Evolutionary conservation across 2,113 vertebrate genomes (phyloP).

Genomic region (Onychostoma macrolepis): DNA sequence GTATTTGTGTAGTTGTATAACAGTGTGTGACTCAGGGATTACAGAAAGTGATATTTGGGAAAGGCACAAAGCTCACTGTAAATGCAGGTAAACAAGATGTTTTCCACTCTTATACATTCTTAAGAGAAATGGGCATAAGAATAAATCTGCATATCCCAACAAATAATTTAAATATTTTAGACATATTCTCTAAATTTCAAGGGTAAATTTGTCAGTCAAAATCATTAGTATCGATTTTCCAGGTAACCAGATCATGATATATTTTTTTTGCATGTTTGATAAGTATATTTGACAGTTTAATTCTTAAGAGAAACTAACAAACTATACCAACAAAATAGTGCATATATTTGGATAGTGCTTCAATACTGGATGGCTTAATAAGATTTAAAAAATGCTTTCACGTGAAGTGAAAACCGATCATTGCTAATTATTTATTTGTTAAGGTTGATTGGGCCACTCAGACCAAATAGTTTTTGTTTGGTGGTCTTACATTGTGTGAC

Average conservation of each 20-base stretch:
- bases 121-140: not conserved
- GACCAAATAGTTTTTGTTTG: conserved; percentile 16
- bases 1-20: not conserved
- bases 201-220: not conserved
- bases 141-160: not conserved
- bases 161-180: not conserved
- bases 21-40: conserved; percentile 47
- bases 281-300: not conserved
- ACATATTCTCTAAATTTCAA: not conserved
- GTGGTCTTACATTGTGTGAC: conserved; percentile 23
- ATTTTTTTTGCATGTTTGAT: not conserved
- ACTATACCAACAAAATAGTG: not conserved
- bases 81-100: conserved; percentile 25
- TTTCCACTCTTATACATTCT: not conserved
- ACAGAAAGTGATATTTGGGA: conserved; percentile 51
- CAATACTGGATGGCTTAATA: not conserved
- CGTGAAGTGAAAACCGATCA: not conserved
- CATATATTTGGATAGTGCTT: not conserved
- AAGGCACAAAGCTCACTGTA: conserved; percentile 47
- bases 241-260: not conserved
- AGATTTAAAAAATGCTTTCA: not conserved
- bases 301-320: not conserved
- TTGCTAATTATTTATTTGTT: not conserved
- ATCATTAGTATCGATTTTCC: not conserved
- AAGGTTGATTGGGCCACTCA: not conserved